Conservation (phyloP, 2,113 vertebrate species). For the Felis chaus region DNA sequence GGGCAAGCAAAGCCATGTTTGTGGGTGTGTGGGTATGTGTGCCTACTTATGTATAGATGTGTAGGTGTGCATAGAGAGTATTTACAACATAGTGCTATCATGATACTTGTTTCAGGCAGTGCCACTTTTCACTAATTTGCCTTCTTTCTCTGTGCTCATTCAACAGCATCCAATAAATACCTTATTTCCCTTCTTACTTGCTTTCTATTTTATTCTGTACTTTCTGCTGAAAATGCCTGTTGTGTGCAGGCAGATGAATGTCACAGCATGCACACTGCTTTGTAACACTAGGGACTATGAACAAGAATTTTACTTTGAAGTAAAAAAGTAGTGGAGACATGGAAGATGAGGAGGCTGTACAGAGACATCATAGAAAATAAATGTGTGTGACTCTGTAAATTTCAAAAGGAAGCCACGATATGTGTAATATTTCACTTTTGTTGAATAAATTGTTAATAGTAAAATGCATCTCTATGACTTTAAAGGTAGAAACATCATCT, state of each 20-base stretch:
- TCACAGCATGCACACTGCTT: slow-evolving; percentile 31
- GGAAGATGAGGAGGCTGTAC: background rate
- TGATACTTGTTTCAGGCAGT: background rate
- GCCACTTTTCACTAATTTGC: background rate
- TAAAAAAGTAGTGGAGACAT: background rate
- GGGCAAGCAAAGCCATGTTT: rapidly evolving
- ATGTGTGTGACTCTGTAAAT: background rate
- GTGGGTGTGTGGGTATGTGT: rapidly evolving
- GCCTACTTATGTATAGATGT: rapidly evolving
- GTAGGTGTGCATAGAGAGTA: background rate
- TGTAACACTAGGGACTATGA: slow-evolving; percentile 11
- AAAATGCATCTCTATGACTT: background rate
- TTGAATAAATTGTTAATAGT: background rate
- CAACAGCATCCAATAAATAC: slow-evolving; percentile 49
- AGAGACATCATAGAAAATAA: background rate
- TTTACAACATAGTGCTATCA: background rate
- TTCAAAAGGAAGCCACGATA: background rate
- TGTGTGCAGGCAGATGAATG: slow-evolving; percentile 48
- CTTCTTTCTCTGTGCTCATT: slow-evolving; percentile 35
- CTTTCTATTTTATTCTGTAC: slow-evolving; percentile 49
- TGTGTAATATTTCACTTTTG: background rate
- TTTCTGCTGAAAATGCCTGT: slow-evolving; percentile 52
- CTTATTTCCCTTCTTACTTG: slow-evolving; percentile 41
- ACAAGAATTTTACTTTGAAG: slow-evolving; percentile 49
- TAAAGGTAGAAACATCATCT: slow-evolving; percentile 14